A percentile compares a stretch with the other conserved stretches of the same genome.
phyloP scores from a whole-genome alignment of 2,888 invertebrate species.

The Drosophila formosana region DNA sequence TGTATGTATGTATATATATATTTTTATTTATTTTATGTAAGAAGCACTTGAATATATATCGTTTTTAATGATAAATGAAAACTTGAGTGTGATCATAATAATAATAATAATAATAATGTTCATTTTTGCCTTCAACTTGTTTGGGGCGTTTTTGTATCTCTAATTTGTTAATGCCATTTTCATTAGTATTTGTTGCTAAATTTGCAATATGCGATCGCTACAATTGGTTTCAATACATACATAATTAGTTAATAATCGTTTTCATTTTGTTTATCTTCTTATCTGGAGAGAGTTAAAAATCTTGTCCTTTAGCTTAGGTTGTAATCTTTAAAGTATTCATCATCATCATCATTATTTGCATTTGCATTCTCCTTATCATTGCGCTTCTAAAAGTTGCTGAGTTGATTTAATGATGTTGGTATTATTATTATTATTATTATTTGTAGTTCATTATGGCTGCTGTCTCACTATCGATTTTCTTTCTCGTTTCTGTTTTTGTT shows the following conservation, averaged over 20 bases:
- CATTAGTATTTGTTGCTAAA: conserved; percentile 55
- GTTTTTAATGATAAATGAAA: conserved; percentile 83
- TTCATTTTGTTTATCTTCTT: conserved; percentile 49
- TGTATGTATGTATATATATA: conserved; percentile 50
- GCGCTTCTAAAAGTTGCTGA: conserved; percentile 56
- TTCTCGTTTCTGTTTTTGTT: conserved; percentile 29
- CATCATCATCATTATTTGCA: conserved; percentile 39
- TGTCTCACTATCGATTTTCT: conserved; percentile 14
- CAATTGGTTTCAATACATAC: conserved; percentile 52
- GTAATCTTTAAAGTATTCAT: conserved; percentile 64
- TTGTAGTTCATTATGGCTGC: conserved; percentile 37
- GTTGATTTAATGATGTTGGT: conserved; percentile 31
- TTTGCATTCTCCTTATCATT: conserved; percentile 23
- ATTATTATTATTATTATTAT: conserved; percentile 27
- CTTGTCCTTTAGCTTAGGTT: conserved; percentile 58
- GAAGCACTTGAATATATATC: conserved; percentile 86
- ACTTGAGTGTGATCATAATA: conserved; percentile 58
- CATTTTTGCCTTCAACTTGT: conserved; percentile 22
- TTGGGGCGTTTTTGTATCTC: conserved; percentile 30
- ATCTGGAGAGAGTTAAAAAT: conserved; percentile 73
- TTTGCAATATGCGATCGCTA: conserved; percentile 62
- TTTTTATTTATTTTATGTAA: conserved; percentile 83
- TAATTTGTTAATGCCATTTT: conserved; percentile 58
- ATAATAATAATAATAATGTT: conserved; percentile 23
- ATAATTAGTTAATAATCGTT: conserved; percentile 36